Percentiles rank a stretch among this genome's conserved stretches.
Conservation (phyloP, 2,113 vertebrate species). For the Carettochelys insculpta region DNA sequence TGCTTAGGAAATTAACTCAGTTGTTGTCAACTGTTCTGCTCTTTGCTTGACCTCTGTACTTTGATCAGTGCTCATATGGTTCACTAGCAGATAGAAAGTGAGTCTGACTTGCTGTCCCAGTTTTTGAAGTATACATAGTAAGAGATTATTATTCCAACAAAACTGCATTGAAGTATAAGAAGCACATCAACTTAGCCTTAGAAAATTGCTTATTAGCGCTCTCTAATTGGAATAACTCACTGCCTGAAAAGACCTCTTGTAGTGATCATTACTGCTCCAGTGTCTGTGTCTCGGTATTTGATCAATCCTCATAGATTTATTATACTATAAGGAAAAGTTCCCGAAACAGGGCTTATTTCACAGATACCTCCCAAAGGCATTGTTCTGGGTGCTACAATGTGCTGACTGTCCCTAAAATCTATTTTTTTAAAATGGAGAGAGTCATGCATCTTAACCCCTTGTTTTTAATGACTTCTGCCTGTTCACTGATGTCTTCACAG, state of each 20-base stretch:
- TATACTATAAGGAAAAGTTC: background rate
- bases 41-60: background rate
- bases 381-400: background rate
- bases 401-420: background rate
- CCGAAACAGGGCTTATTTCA: background rate
- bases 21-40: background rate
- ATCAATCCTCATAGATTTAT: constrained; percentile 17
- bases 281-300: background rate
- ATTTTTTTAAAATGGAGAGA: background rate
- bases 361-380: background rate
- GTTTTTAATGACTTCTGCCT: background rate
- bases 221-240: background rate
- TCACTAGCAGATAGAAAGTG: background rate
- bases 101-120: background rate
- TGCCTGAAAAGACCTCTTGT: background rate
- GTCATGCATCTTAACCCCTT: background rate
- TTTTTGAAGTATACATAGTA: background rate
- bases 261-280: background rate
- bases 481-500: background rate
- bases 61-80: background rate
- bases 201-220: background rate
- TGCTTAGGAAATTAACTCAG: background rate
- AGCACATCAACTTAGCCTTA: background rate
- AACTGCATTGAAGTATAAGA: background rate
- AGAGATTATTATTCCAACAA: background rate